A percentile compares a stretch with the other conserved stretches of the same genome.
Conservation (phyloP, 2,888 invertebrate species). For the Sphaerophoria taeniata region DNA sequence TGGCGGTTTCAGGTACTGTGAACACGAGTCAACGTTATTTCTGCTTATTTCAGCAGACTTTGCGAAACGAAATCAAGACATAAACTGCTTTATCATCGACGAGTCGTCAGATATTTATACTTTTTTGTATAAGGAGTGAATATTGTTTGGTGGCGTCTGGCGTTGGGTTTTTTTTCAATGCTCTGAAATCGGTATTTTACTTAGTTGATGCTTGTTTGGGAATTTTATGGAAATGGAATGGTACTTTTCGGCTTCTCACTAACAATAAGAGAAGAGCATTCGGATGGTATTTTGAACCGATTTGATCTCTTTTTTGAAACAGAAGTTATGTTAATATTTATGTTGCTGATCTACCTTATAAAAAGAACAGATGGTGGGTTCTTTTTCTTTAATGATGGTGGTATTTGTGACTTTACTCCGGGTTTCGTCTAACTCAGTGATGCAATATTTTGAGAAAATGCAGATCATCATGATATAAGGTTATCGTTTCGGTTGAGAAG, state of each 20-base stretch:
- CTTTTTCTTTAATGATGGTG: too few species aligned
- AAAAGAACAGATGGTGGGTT: too few species aligned
- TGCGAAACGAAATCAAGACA: constrained; percentile 27
- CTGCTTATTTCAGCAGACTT: not conserved
- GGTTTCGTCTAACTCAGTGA: too few species aligned
- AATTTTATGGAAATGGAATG: constrained; percentile 11
- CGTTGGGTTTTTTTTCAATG: not conserved
- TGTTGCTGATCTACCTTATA: too few species aligned
- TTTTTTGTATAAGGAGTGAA: not conserved
- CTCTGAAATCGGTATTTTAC: constrained; percentile 3
- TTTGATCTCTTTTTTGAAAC: too few species aligned
- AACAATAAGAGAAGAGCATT: not conserved
- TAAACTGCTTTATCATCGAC: constrained; percentile 49
- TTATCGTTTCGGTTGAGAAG: too few species aligned
- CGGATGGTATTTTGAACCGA: not conserved
- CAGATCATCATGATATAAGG: too few species aligned
- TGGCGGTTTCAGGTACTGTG: not conserved
- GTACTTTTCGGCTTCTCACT: not conserved
- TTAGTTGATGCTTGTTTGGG: constrained; percentile 3
- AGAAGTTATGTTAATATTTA: too few species aligned
- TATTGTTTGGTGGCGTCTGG: not conserved
- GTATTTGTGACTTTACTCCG: too few species aligned
- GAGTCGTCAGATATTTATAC: constrained; percentile 55
- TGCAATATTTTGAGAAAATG: too few species aligned
- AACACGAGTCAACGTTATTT: not conserved